Percentiles rank a stretch among this genome's conserved stretches.
Conservation (phyloP, 2,888 invertebrate species). For the Marronus borbonicus region DNA sequence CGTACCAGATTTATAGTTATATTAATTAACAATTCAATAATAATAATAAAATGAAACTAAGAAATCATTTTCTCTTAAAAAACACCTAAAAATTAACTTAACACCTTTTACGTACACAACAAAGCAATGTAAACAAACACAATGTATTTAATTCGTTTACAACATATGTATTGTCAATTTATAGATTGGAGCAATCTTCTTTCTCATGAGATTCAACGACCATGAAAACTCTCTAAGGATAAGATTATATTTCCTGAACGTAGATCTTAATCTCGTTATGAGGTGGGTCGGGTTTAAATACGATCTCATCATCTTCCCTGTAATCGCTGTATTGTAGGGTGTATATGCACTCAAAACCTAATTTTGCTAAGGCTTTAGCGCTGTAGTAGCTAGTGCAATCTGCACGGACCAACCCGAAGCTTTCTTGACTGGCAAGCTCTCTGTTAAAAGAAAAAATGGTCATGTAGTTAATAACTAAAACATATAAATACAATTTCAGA, state of each 20-base stretch:
- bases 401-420: constrained; percentile 77
- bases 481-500: too few species aligned
- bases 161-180: constrained; percentile 32
- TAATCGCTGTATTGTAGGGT: constrained; percentile 79
- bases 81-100: too few species aligned
- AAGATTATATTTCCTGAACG: constrained; percentile 57
- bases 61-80: too few species aligned
- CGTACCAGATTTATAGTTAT: too few species aligned
- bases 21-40: too few species aligned
- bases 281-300: constrained; percentile 77
- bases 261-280: constrained; percentile 65
- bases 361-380: constrained; percentile 79
- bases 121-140: too few species aligned
- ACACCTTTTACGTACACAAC: too few species aligned
- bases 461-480: background rate
- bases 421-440: constrained; percentile 72
- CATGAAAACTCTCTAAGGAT: background rate
- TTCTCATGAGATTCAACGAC: too few species aligned
- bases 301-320: constrained; percentile 74
- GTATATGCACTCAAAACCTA: constrained; percentile 81
- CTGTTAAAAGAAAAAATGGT: constrained; percentile 70
- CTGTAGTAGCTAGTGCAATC: constrained; percentile 86
- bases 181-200: background rate
- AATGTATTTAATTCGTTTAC: background rate
- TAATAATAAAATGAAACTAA: too few species aligned